Evolutionary conservation across 2,888 invertebrate genomes (phyloP).

Genomic region (Caenorhabditis uteleia): DNA sequence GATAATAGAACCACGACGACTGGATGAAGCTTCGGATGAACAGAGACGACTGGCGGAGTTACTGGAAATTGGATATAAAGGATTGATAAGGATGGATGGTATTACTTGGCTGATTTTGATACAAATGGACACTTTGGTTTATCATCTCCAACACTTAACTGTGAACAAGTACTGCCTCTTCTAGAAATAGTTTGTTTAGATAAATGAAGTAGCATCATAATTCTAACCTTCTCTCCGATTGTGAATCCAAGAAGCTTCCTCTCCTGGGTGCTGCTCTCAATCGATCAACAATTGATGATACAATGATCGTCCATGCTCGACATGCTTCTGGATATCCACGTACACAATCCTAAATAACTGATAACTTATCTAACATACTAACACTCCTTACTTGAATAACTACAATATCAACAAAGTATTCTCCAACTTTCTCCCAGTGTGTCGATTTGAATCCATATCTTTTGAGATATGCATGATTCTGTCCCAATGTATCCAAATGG

Average conservation of each 20-base stretch:
- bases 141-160: slow-evolving; percentile 15
- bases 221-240: background rate
- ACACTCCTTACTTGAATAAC: slow-evolving; percentile 56
- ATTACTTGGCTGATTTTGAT: slow-evolving; percentile 16
- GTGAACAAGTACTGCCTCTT: slow-evolving; percentile 24
- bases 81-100: background rate
- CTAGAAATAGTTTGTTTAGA: too few species aligned
- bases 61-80: too few species aligned
- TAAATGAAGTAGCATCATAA: background rate
- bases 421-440: slow-evolving; percentile 66
- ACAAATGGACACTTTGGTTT: slow-evolving; percentile 18
- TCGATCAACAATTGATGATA: slow-evolving; percentile 64
- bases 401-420: slow-evolving; percentile 62
- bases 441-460: slow-evolving; percentile 60
- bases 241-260: slow-evolving; percentile 39
- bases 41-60: slow-evolving; percentile 8
- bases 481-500: slow-evolving; percentile 63
- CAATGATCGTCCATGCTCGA: slow-evolving; percentile 61
- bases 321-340: slow-evolving; percentile 65
- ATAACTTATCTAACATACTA: background rate
- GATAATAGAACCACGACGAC: slow-evolving; percentile 32
- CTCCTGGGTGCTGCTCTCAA: slow-evolving; percentile 56
- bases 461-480: slow-evolving; percentile 58
- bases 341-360: slow-evolving; percentile 55
- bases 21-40: slow-evolving; percentile 9